phyloP scores from a whole-genome alignment of 2,888 invertebrate species.

The Drosophila suboccidentalis region DNA sequence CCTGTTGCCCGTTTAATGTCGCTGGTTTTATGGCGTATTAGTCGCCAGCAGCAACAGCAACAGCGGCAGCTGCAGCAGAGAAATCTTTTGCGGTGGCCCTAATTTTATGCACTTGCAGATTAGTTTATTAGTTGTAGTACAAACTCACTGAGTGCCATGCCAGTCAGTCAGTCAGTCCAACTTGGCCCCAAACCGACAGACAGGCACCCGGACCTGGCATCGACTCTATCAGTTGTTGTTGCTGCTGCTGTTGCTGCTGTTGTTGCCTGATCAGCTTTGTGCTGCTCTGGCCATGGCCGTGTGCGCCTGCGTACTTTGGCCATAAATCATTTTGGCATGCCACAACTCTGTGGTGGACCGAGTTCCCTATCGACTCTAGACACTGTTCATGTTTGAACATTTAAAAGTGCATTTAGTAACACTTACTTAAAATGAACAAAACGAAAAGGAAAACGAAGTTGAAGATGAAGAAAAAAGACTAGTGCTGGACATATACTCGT shows the following conservation, averaged over 20 bases:
- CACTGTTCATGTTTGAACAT: slow-evolving; percentile 78
- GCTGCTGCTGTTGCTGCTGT: not conserved
- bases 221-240: not conserved
- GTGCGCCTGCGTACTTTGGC: slow-evolving; percentile 82
- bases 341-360: slow-evolving; percentile 54
- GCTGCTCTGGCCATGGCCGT: slow-evolving; percentile 62
- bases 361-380: slow-evolving; percentile 7
- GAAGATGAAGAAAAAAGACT: slow-evolving; percentile 9
- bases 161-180: not conserved
- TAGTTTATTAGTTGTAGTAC: slow-evolving; percentile 81
- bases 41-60: slow-evolving; percentile 50
- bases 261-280: slow-evolving; percentile 37
- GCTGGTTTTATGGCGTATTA: slow-evolving; percentile 68
- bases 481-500: slow-evolving; percentile 18
- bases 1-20: slow-evolving; percentile 51
- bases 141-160: slow-evolving; percentile 68
- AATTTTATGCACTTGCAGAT: slow-evolving; percentile 81
- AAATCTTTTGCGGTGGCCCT: slow-evolving; percentile 73
- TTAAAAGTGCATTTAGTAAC: slow-evolving; percentile 84
- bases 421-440: slow-evolving; percentile 77
- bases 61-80: slow-evolving; percentile 28
- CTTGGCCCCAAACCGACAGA: slow-evolving; percentile 1
- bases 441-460: slow-evolving; percentile 12
- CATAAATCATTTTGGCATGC: slow-evolving; percentile 84
- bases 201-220: not conserved